phyloP scores from a whole-genome alignment of 2,888 invertebrate genomes.

The Agrotis segetum region DNA sequence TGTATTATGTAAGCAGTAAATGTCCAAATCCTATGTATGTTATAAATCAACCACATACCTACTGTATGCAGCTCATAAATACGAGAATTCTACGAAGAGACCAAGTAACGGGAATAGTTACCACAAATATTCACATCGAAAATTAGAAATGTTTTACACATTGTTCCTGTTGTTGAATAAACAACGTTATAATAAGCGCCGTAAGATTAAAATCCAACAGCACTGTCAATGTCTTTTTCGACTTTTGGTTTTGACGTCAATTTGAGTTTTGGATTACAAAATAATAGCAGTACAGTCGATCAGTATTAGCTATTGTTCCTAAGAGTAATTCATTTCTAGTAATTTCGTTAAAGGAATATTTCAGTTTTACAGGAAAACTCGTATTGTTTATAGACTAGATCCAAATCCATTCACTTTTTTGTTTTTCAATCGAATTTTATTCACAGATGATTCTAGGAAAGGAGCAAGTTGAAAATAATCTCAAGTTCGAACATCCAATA shows the following conservation, averaged over 20 bases:
- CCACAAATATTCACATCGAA: slow-evolving; percentile 37
- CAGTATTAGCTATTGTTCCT: not conserved
- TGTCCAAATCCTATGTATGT: slow-evolving; percentile 34
- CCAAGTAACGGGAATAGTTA: slow-evolving; percentile 64
- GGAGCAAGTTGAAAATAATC: no score
- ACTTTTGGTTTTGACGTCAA: not conserved
- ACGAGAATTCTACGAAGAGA: slow-evolving; percentile 60
- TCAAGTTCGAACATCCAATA: no score
- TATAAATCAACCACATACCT: slow-evolving; percentile 41
- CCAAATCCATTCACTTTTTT: slow-evolving; percentile 2
- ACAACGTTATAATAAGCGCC: not conserved
- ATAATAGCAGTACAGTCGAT: slow-evolving; percentile 19
- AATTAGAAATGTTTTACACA: not conserved
- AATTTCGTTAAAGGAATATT: not conserved
- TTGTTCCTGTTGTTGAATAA: not conserved
- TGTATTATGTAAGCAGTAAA: slow-evolving; percentile 47
- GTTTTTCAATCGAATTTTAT: not conserved
- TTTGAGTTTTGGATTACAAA: slow-evolving; percentile 28
- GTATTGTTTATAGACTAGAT: not conserved
- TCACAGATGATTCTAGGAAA: slow-evolving; percentile 3
- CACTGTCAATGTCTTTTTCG: not conserved
- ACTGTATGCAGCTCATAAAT: slow-evolving; percentile 62
- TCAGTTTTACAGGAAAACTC: not conserved
- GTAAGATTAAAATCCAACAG: not conserved
- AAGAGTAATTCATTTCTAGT: not conserved